A percentile compares a stretch with the other conserved stretches of the same genome.
Evolutionary conservation across 2,113 vertebrate genomes (phyloP).

Genomic region (Microtus montanus): DNA sequence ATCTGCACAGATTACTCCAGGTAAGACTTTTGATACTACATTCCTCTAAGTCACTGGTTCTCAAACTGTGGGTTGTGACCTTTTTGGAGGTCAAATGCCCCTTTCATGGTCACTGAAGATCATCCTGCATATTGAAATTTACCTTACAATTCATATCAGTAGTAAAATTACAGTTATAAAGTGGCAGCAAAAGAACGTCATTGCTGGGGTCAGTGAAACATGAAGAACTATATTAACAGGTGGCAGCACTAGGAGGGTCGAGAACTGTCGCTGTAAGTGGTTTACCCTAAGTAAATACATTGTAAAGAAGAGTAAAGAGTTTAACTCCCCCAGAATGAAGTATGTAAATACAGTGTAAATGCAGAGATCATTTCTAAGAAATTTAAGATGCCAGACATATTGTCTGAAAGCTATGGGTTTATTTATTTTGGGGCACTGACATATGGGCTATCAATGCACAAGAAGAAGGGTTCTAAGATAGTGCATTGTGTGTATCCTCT

Average conservation of each 20-base stretch:
- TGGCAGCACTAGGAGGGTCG: no score
- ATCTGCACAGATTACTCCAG: not conserved
- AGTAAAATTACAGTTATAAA: no score
- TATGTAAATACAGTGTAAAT: not conserved
- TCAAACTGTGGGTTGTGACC: not conserved
- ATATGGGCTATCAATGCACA: no score
- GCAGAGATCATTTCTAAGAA: not conserved
- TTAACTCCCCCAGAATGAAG: not conserved
- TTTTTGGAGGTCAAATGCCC: not conserved
- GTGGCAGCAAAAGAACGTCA: no score
- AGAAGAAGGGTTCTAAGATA: no score
- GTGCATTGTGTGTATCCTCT: no score
- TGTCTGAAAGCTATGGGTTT: no score
- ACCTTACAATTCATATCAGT: not conserved
- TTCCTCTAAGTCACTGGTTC: not conserved
- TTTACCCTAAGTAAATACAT: not conserved
- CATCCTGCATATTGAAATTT: not conserved
- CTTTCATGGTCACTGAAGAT: not conserved
- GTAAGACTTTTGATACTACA: not conserved
- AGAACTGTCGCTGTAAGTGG: not conserved
- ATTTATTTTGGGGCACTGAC: no score
- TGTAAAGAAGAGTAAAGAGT: not conserved
- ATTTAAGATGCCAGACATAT: not conserved
- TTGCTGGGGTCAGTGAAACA: no score
- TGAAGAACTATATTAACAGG: no score